These are phyloP conservation scores for Leptinotarsa tumamoca DNA, from an alignment of 2,888 invertebrate species.

Conservation along the genomic window DNA sequence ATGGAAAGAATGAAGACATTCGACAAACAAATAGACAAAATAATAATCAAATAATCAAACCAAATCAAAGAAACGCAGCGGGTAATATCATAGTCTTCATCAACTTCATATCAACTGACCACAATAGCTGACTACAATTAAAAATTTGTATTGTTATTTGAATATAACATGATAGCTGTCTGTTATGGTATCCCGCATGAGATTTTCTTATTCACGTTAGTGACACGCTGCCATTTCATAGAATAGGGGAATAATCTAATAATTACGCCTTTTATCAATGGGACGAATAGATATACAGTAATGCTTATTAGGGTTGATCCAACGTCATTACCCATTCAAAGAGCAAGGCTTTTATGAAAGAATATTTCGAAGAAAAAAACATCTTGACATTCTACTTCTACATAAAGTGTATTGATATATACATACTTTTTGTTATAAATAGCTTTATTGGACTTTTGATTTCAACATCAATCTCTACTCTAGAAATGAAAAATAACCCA, in stretches of 20 bases:
- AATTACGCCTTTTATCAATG: no score
- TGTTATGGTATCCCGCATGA: constrained; percentile 3
- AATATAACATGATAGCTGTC: constrained; percentile 13
- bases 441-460: no score
- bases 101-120: neutral
- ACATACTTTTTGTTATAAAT: no score
- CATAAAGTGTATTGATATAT: no score
- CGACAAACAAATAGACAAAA: neutral
- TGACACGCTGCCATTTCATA: neutral
- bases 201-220: neutral
- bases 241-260: neutral
- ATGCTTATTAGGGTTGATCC: no score
- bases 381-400: no score
- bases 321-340: no score
- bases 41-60: neutral
- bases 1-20: neutral
- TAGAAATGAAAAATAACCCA: no score
- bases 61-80: neutral
- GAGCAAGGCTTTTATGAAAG: no score
- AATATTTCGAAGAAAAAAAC: no score
- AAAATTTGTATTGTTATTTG: constrained; percentile 3
- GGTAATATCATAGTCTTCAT: constrained; percentile 6
- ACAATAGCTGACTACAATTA: constrained; percentile 10
- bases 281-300: no score
- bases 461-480: no score